These are phyloP conservation scores for Cynaeus angustus DNA, from an alignment of 2,888 invertebrate species.

Conservation along the genomic window DNA sequence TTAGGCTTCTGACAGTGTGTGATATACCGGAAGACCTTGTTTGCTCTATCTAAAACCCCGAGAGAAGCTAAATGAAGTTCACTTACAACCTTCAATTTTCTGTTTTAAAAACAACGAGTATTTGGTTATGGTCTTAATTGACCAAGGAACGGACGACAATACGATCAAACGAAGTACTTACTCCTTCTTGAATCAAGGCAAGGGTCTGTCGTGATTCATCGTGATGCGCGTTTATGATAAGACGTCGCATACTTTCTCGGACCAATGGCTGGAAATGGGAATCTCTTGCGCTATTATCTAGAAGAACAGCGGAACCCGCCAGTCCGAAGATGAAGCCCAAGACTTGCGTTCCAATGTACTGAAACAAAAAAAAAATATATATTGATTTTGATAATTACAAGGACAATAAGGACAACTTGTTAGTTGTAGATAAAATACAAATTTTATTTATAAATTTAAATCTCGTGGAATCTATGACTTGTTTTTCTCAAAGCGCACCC, in stretches of 20 bases:
- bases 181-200: slow-evolving; percentile 83
- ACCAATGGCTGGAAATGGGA: slow-evolving; percentile 87
- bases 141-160: background rate
- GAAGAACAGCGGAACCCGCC: slow-evolving; percentile 83
- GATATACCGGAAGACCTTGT: slow-evolving; percentile 61
- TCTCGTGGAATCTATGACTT: no score
- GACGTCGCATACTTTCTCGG: slow-evolving; percentile 79
- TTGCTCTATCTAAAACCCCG: slow-evolving; percentile 59
- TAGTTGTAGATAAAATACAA: no score
- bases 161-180: slow-evolving; percentile 18
- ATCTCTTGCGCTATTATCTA: slow-evolving; percentile 87
- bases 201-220: slow-evolving; percentile 80
- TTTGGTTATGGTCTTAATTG: background rate
- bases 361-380: slow-evolving; percentile 63
- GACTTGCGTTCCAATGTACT: slow-evolving; percentile 85
- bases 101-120: slow-evolving; percentile 33
- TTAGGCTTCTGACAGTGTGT: slow-evolving; percentile 62
- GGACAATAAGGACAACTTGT: no score
- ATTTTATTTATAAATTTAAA: background rate
- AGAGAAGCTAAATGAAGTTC: slow-evolving; percentile 54
- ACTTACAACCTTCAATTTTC: slow-evolving; percentile 36
- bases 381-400: no score
- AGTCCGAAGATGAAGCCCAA: slow-evolving; percentile 82
- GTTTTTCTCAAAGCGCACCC: no score
- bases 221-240: slow-evolving; percentile 86